Conservation (phyloP, 2,113 vertebrate genomes). For the Spea multiplicata region DNA sequence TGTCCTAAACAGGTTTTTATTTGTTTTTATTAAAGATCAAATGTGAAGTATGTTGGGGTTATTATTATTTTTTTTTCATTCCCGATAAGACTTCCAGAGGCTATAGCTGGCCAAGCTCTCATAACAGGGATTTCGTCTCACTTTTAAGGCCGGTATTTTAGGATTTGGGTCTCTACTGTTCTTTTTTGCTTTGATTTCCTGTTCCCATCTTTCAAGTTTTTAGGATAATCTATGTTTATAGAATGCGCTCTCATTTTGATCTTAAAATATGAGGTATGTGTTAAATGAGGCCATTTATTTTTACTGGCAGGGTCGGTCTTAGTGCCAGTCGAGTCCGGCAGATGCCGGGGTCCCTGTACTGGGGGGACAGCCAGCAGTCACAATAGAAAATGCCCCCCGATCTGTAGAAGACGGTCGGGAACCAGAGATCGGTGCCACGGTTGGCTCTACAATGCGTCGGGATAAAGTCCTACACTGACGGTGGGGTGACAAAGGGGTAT, state of each 20-base stretch:
- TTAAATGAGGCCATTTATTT: neutral
- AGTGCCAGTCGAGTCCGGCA: neutral
- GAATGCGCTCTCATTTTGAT: neutral
- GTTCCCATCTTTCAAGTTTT: neutral
- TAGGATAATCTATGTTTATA: neutral
- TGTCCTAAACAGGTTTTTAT: neutral
- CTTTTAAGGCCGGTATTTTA: neutral
- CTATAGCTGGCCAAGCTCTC: neutral
- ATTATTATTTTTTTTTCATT: neutral
- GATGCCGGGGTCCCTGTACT: too few species aligned
- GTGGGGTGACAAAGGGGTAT: too few species aligned
- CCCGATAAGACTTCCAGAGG: neutral
- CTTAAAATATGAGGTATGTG: neutral
- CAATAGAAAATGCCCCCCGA: too few species aligned
- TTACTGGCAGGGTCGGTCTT: neutral
- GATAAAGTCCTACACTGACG: neutral
- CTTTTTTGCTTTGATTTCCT: neutral
- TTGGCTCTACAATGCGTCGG: neutral
- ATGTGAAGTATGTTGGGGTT: neutral
- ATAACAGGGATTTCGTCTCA: neutral
- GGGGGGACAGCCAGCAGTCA: too few species aligned
- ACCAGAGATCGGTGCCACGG: neutral
- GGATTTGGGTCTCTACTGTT: neutral
- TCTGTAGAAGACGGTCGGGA: too few species aligned
- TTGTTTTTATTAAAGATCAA: slow-evolving; percentile 8